Evolutionary conservation across 1,140 invertebrate species (phyloP).

Genomic region (Drosophila subobscura): DNA sequence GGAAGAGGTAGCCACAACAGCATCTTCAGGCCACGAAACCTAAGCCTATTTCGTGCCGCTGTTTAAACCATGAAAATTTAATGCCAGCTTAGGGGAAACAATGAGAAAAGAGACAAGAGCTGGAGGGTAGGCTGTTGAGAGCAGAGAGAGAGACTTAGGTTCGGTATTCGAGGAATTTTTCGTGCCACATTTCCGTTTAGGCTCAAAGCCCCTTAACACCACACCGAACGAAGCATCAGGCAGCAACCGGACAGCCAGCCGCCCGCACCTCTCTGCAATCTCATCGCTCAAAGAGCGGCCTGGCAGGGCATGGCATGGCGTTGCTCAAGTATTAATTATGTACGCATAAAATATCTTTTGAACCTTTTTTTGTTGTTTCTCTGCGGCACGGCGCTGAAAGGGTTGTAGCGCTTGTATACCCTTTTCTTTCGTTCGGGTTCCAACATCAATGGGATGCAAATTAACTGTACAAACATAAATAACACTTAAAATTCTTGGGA

Average conservation of each 20-base stretch:
- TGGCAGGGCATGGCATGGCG: background rate
- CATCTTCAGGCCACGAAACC: slow-evolving; percentile 35
- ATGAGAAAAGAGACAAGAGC: slow-evolving; percentile 45
- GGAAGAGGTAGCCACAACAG: slow-evolving; percentile 5
- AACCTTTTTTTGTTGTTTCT: slow-evolving; percentile 51
- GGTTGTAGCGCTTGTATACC: slow-evolving; percentile 9
- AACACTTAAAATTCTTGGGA: slow-evolving; percentile 74
- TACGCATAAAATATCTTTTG: slow-evolving; percentile 81
- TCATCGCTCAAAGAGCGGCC: background rate
- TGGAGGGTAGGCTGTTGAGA: slow-evolving; percentile 4
- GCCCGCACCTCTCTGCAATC: slow-evolving; percentile 3
- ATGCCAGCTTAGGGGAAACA: slow-evolving; percentile 73
- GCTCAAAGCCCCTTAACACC: slow-evolving; percentile 43
- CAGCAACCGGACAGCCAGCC: background rate
- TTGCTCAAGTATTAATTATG: slow-evolving; percentile 75
- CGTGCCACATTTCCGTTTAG: slow-evolving; percentile 69
- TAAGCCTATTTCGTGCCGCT: slow-evolving; percentile 79
- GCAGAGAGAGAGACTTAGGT: background rate
- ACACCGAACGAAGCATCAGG: too few species aligned
- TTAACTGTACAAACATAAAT: slow-evolving; percentile 82
- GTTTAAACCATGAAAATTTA: slow-evolving; percentile 79
- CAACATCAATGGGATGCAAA: slow-evolving; percentile 80
- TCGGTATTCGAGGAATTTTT: slow-evolving; percentile 62
- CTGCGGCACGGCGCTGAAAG: slow-evolving; percentile 9
- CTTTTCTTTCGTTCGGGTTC: slow-evolving; percentile 34